Evolutionary conservation across 2,888 invertebrate genomes (phyloP).

Genomic region (Leucoma salicis): DNA sequence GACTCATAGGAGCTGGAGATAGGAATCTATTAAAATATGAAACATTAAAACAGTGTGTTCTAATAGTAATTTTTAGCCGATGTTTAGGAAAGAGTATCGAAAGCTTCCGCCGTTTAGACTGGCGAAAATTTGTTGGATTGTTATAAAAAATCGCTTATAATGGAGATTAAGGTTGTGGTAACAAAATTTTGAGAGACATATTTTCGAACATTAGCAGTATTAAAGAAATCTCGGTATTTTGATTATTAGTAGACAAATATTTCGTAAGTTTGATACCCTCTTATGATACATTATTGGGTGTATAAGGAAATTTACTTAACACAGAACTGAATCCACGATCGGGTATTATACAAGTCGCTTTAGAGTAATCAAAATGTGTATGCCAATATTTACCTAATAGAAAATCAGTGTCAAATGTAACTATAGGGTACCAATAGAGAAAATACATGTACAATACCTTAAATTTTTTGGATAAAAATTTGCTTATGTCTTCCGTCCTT

Average conservation of each 20-base stretch:
- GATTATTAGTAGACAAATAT: slow-evolving; percentile 57
- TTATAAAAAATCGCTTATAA: slow-evolving; percentile 71
- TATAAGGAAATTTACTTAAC: slow-evolving; percentile 35
- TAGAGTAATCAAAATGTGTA: slow-evolving; percentile 48
- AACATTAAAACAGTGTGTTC: slow-evolving; percentile 48
- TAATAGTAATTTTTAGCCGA: slow-evolving; percentile 51
- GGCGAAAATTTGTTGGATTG: slow-evolving; percentile 66
- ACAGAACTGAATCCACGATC: slow-evolving; percentile 50
- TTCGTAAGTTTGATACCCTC: slow-evolving; percentile 66
- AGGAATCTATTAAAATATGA: no score
- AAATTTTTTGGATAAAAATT: slow-evolving; percentile 55
- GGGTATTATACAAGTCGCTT: slow-evolving; percentile 51
- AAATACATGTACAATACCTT: slow-evolving; percentile 51
- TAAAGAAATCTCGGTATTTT: slow-evolving; percentile 68
- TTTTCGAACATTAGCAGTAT: slow-evolving; percentile 76
- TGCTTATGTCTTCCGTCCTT: slow-evolving; percentile 80
- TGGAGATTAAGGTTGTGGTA: slow-evolving; percentile 77
- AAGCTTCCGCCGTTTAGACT: slow-evolving; percentile 60
- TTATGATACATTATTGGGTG: slow-evolving; percentile 47
- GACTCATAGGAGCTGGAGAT: slow-evolving; percentile 56
- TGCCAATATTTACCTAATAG: slow-evolving; percentile 53
- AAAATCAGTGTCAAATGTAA: slow-evolving; percentile 75
- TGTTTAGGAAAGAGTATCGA: slow-evolving; percentile 45
- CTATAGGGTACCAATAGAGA: slow-evolving; percentile 70
- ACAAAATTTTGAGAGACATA: slow-evolving; percentile 76